Evolutionary conservation across 2,888 invertebrate species (phyloP).

Genomic region (Brenthis hecate): DNA sequence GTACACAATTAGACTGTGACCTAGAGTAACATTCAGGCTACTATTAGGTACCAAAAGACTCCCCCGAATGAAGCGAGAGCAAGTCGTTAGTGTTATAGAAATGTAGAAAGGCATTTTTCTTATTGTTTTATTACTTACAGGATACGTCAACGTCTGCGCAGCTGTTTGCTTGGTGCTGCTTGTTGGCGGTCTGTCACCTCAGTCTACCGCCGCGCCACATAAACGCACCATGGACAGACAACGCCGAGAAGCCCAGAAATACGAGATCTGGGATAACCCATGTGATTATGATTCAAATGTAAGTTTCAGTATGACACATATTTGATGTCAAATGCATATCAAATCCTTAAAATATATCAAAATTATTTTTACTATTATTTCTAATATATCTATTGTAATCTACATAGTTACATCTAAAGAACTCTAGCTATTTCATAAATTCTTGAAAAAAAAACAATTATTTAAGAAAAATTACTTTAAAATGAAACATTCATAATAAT

Average conservation of each 20-base stretch:
- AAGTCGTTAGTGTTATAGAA: too few relatives aligned
- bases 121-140: conserved; percentile 44
- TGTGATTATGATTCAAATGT: conserved; percentile 61
- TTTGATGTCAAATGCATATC: neutral
- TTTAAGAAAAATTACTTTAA: too few relatives aligned
- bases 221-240: conserved; percentile 60
- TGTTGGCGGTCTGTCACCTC: conserved; percentile 66
- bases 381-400: too few relatives aligned
- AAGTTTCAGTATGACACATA: conserved; percentile 32
- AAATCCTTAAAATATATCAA: too few relatives aligned
- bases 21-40: too few relatives aligned
- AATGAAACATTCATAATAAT: too few relatives aligned
- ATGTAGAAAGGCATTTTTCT: neutral
- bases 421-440: too few relatives aligned
- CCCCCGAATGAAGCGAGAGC: too few relatives aligned
- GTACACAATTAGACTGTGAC: too few relatives aligned
- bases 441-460: too few relatives aligned
- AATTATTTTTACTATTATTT: neutral
- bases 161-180: conserved; percentile 72
- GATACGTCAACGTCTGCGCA: conserved; percentile 79
- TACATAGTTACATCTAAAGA: too few relatives aligned
- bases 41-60: too few relatives aligned
- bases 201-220: conserved; percentile 69
- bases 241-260: conserved; percentile 56
- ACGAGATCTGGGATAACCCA: conserved; percentile 68